Evolutionary conservation across 2,888 invertebrate species (phyloP).

Genomic region (Dorcus hopei): DNA sequence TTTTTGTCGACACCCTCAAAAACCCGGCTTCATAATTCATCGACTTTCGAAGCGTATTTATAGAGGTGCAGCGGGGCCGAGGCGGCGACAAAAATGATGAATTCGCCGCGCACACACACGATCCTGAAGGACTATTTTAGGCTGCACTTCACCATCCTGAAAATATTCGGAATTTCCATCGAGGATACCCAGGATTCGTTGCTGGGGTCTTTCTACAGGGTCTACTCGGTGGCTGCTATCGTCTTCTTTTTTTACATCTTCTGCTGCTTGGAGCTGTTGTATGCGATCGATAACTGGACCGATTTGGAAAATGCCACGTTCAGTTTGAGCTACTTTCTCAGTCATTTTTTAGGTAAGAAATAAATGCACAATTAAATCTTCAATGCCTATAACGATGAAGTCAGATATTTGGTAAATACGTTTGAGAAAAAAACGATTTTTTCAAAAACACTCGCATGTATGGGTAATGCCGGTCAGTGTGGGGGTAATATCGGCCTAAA

Average conservation of each 20-base stretch:
- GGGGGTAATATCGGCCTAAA: no score
- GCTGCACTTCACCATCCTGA: slow-evolving; percentile 4
- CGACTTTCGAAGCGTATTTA: no score
- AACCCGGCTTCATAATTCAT: no score
- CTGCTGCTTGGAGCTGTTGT: not conserved
- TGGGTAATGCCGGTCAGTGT: no score
- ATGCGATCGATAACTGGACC: not conserved
- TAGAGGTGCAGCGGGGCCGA: no score
- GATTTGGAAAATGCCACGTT: slow-evolving; percentile 7
- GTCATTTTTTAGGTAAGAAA: slow-evolving; percentile 6
- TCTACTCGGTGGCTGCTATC: not conserved
- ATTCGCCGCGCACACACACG: not conserved
- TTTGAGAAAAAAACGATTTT: no score
- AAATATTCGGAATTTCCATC: slow-evolving; percentile 3
- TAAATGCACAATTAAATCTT: no score
- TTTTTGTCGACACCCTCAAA: no score
- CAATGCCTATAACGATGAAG: no score
- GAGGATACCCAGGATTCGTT: not conserved
- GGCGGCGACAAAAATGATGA: no score
- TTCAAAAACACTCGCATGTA: no score
- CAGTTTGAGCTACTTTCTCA: slow-evolving; percentile 2
- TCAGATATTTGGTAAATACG: no score
- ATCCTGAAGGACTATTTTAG: slow-evolving; percentile 6
- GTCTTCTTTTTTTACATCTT: slow-evolving; percentile 3
- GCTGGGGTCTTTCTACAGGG: not conserved